Conservation (phyloP, 2,113 vertebrate species). For the Isichthys henryi region DNA sequence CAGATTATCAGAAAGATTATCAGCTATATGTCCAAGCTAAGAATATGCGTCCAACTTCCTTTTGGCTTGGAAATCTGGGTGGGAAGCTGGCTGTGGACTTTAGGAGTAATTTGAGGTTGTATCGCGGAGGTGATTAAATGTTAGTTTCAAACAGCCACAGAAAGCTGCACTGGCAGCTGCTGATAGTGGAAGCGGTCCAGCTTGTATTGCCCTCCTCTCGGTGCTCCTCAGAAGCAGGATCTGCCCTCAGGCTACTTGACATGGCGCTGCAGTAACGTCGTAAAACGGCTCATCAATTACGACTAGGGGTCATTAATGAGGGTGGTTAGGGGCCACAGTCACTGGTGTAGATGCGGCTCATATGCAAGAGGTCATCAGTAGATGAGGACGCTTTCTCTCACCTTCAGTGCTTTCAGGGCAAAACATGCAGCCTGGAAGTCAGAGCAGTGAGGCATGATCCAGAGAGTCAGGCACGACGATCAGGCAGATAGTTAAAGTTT, state of each 20-base stretch:
- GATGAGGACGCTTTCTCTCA: not conserved
- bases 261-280: not conserved
- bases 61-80: not conserved
- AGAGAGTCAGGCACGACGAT: not conserved
- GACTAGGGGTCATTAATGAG: not conserved
- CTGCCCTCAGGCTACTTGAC: not conserved
- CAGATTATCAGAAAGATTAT: not conserved
- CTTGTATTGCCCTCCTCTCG: not conserved
- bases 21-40: not conserved
- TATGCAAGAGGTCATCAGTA: not conserved
- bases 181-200: not conserved
- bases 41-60: not conserved
- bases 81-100: not conserved
- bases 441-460: not conserved
- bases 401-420: not conserved
- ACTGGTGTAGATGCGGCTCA: not conserved
- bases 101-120: not conserved
- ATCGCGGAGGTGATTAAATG: not conserved
- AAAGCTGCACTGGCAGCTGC: not conserved
- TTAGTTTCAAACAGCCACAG: not conserved
- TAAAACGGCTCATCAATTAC: not conserved
- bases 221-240: not conserved
- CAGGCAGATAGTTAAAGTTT: not conserved
- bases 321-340: not conserved
- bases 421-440: not conserved